Percentiles rank a stretch among this genome's conserved stretches.
Conservation (phyloP, 2,888 invertebrate genomes). For the Euphydryas editha region DNA sequence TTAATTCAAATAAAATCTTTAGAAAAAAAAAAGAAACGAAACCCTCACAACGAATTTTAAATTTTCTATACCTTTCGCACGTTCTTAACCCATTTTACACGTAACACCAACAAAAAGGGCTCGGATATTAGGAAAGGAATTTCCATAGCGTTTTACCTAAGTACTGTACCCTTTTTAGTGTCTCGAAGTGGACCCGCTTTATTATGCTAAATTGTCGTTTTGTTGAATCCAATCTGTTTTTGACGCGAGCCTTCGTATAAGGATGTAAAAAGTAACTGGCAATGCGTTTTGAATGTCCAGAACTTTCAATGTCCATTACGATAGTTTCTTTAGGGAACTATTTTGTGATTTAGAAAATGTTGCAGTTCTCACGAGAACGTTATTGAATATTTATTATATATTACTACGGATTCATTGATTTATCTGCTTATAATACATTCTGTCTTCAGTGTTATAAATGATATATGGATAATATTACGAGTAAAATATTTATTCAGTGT, state of each 20-base stretch:
- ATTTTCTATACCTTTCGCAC: constrained; percentile 34
- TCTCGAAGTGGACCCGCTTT: constrained; percentile 51
- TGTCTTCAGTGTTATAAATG: no score
- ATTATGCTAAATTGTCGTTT: constrained; percentile 53
- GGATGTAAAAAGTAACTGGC: constrained; percentile 24
- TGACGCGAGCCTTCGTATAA: constrained; percentile 21
- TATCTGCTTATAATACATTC: no score
- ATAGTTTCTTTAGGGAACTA: neutral
- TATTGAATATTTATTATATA: neutral
- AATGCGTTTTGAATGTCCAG: constrained; percentile 11
- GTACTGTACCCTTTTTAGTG: constrained; percentile 53
- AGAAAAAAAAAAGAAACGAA: neutral
- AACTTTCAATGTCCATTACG: neutral
- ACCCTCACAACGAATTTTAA: constrained; percentile 23
- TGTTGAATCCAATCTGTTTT: constrained; percentile 34
- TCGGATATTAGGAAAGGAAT: constrained; percentile 57
- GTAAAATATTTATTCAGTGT: no score
- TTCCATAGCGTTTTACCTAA: constrained; percentile 58
- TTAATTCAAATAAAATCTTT: no score
- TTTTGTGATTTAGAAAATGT: neutral
- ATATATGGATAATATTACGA: no score
- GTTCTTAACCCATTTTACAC: constrained; percentile 42
- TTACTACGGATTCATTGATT: neutral
- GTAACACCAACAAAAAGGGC: constrained; percentile 50
- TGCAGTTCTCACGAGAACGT: neutral